A percentile compares a stretch with the other conserved stretches of the same genome.
Evolutionary conservation across 2,888 invertebrate genomes (phyloP).

Genomic region (Syrista parreyssii): DNA sequence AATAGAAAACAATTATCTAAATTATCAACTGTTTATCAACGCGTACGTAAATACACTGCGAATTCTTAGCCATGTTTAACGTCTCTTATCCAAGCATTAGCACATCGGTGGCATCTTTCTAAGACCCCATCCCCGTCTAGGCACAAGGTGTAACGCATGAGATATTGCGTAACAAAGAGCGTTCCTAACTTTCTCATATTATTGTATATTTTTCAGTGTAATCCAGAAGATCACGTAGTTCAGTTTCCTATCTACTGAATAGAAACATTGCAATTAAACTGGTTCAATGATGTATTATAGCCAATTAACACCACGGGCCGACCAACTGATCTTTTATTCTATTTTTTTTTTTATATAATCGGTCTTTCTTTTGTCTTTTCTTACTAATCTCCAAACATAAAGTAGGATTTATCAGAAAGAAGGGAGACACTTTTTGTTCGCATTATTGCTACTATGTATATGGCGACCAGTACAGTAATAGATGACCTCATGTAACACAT

Average conservation of each 20-base stretch:
- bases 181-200: not conserved
- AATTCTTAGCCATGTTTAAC: not conserved
- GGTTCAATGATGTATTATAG: not conserved
- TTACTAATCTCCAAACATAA: conserved; percentile 14
- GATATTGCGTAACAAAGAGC: not conserved
- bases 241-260: too few relatives aligned
- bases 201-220: not conserved
- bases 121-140: not conserved
- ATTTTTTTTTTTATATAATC: not conserved
- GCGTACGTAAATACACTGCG: not conserved
- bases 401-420: conserved; percentile 10
- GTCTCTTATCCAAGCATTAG: not conserved
- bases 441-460: not conserved
- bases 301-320: not conserved
- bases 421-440: conserved; percentile 8
- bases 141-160: not conserved
- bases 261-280: too few relatives aligned
- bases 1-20: not conserved
- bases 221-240: not conserved
- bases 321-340: not conserved
- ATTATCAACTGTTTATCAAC: not conserved
- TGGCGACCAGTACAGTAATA: too few relatives aligned
- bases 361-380: not conserved
- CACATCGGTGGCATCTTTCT: not conserved
- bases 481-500: too few relatives aligned